These are phyloP conservation scores for Nyctalus aviator DNA, from an alignment of 2,797 vertebrate species.

Conservation along the genomic window DNA sequence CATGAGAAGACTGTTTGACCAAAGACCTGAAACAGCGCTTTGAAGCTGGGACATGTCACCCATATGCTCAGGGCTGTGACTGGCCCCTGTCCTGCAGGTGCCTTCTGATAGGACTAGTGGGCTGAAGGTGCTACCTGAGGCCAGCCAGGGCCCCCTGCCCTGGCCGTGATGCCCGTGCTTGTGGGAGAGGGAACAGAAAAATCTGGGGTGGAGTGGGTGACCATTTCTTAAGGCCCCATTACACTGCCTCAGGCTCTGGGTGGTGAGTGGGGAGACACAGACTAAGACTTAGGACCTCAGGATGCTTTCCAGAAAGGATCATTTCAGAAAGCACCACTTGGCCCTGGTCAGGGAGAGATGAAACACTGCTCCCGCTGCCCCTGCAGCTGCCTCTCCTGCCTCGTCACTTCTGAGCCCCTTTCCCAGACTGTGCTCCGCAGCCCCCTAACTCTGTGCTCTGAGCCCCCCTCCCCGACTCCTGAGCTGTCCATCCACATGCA, in stretches of 20 bases:
- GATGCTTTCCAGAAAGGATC: background rate
- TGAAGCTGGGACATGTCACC: rapidly evolving
- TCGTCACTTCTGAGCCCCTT: rapidly evolving
- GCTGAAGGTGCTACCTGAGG: rapidly evolving
- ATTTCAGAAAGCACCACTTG: background rate
- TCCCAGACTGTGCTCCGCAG: rapidly evolving
- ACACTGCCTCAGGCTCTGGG: background rate
- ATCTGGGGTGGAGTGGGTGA: background rate
- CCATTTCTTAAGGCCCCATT: background rate
- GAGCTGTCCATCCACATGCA: background rate
- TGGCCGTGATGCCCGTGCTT: rapidly evolving
- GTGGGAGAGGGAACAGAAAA: background rate
- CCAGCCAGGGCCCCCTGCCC: background rate
- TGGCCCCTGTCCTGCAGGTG: background rate
- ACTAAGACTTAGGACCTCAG: background rate
- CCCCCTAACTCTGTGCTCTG: background rate
- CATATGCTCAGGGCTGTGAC: rapidly evolving
- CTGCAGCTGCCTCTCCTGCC: background rate
- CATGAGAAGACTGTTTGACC: background rate
- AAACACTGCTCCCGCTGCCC: background rate
- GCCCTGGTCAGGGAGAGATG: background rate
- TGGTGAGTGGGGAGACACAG: too few species aligned
- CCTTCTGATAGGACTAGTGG: background rate
- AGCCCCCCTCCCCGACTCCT: background rate
- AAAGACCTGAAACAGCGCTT: background rate